Conservation (phyloP, 2,888 invertebrate species). For the Hoplodrina blanda region DNA sequence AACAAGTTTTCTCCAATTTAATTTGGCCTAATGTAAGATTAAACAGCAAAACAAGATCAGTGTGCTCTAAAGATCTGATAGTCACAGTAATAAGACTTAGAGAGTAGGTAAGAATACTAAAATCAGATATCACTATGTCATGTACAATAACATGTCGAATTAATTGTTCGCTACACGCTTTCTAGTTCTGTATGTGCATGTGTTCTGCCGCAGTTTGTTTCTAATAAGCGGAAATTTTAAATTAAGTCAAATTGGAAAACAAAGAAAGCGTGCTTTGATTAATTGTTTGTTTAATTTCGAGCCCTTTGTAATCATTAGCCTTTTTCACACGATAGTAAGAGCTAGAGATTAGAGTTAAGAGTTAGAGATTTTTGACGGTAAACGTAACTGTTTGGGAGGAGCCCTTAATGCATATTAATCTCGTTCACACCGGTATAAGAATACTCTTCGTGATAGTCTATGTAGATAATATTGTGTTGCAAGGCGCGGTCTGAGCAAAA, state of each 20-base stretch:
- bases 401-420: background rate
- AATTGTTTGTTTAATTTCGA: conserved; percentile 42
- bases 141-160: conserved; percentile 74
- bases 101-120: conserved; percentile 52
- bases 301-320: conserved; percentile 30
- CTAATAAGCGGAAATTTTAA: conserved; percentile 66
- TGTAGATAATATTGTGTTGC: background rate
- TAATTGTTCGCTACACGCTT: conserved; percentile 79
- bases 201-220: conserved; percentile 59
- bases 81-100: conserved; percentile 52
- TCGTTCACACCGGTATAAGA: background rate
- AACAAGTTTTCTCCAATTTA: background rate
- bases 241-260: conserved; percentile 67
- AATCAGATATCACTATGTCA: conserved; percentile 65
- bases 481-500: background rate
- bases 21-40: background rate
- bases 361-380: background rate
- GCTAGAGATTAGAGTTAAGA: too few relatives aligned
- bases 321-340: conserved; percentile 33
- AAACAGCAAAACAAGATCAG: conserved; percentile 23
- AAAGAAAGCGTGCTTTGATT: conserved; percentile 64
- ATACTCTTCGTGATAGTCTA: background rate
- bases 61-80: conserved; percentile 53
- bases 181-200: conserved; percentile 70
- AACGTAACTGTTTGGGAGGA: background rate